Conservation (phyloP, 2,888 invertebrate genomes). For the Lithophane semibrunnea region DNA sequence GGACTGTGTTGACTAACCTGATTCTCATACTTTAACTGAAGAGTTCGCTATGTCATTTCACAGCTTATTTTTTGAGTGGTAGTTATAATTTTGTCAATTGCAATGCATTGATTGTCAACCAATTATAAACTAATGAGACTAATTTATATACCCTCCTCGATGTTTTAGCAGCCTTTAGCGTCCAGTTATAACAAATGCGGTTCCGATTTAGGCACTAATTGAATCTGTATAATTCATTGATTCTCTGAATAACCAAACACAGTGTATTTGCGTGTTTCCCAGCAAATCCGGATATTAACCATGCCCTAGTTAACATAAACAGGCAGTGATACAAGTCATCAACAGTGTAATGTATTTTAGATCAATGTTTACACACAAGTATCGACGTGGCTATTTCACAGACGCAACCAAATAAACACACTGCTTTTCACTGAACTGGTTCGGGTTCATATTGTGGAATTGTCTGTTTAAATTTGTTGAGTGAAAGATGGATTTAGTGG, state of each 20-base stretch:
- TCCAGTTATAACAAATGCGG: not conserved
- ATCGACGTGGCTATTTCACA: conserved; percentile 51
- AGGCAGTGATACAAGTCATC: conserved; percentile 56
- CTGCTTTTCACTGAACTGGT: conserved; percentile 22
- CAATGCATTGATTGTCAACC: not conserved
- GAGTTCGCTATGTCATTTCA: not conserved
- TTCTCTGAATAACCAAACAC: conserved; percentile 22
- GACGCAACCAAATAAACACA: conserved; percentile 45
- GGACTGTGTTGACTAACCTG: not conserved
- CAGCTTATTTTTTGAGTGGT: not conserved
- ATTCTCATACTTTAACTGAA: not conserved
- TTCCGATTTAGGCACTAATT: conserved; percentile 27
- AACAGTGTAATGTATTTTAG: conserved; percentile 45
- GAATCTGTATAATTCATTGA: conserved; percentile 22
- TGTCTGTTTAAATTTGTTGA: conserved; percentile 18
- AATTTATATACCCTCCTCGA: not conserved
- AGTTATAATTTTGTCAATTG: not conserved
- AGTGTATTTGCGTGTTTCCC: conserved; percentile 25
- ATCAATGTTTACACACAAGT: conserved; percentile 45
- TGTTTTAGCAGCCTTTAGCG: not conserved
- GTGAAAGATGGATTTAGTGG: conserved; percentile 3
- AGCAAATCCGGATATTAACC: conserved; percentile 36
- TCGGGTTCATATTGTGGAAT: conserved; percentile 25
- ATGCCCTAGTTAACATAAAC: conserved; percentile 53
- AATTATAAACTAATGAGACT: not conserved